A percentile compares a stretch with the other conserved stretches of the same genome.
These are phyloP conservation scores for Acanthosepion esculentum DNA, from an alignment of 2,888 invertebrate genomes.

Conservation along the genomic window DNA sequence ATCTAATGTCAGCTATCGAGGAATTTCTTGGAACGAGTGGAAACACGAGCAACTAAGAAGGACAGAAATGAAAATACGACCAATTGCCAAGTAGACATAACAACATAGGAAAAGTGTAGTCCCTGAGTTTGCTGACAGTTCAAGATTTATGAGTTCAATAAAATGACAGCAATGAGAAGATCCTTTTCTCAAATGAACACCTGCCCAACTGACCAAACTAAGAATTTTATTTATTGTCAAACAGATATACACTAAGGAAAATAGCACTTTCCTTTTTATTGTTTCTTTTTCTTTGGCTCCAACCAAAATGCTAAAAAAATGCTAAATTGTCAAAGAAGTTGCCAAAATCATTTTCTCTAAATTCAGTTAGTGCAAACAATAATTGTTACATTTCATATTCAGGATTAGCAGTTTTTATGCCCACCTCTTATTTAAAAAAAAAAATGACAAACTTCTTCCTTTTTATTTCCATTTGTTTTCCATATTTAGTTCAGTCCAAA, in stretches of 20 bases:
- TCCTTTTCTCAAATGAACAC: not conserved
- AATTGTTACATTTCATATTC: not conserved
- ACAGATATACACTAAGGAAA: not conserved
- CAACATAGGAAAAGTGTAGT: not conserved
- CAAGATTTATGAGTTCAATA: not conserved
- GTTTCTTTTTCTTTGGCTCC: not conserved
- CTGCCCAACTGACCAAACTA: not conserved
- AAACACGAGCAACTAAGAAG: slow-evolving; percentile 71
- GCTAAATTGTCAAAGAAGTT: not conserved
- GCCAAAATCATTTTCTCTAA: not conserved
- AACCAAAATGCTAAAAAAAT: not conserved
- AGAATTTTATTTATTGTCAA: not conserved
- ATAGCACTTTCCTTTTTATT: not conserved
- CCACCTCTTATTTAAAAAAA: not conserved
- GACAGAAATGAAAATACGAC: slow-evolving; percentile 75
- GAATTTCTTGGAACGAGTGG: slow-evolving; percentile 74
- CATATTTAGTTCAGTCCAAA: not conserved
- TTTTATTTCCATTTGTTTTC: too few relatives aligned
- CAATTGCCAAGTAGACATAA: slow-evolving; percentile 52
- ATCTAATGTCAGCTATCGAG: slow-evolving; percentile 66
- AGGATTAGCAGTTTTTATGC: not conserved
- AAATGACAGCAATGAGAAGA: not conserved
- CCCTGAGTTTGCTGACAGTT: not conserved
- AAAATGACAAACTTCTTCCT: not conserved
- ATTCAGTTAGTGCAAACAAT: not conserved